phyloP scores from a whole-genome alignment of 2,888 invertebrate genomes.

The Rhamphomyia laevipes region DNA sequence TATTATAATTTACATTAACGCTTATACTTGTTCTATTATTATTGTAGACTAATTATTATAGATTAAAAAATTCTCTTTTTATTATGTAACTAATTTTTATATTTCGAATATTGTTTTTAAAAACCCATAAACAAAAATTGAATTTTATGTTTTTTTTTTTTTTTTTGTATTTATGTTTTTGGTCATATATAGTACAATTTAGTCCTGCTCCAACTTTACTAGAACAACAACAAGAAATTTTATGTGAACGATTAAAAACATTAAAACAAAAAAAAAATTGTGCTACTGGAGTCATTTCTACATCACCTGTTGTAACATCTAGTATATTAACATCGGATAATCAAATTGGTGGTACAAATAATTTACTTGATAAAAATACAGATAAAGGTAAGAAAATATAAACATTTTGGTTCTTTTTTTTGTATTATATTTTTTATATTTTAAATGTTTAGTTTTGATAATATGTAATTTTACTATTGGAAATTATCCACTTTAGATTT shows the following conservation, averaged over 20 bases:
- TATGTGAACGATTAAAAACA: constrained; percentile 59
- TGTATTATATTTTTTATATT: neutral
- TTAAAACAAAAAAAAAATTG: constrained; percentile 17
- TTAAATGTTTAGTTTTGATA: too few species aligned
- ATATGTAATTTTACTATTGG: neutral
- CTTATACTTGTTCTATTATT: too few species aligned
- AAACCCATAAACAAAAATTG: too few species aligned
- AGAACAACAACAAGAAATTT: constrained; percentile 77
- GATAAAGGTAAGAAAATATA: constrained; percentile 14
- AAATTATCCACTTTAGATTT: neutral
- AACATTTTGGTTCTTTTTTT: constrained; percentile 11
- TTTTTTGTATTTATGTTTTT: neutral
- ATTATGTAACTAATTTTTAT: too few species aligned
- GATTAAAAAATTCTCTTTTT: too few species aligned
- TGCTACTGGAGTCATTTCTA: constrained; percentile 3
- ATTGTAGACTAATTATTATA: too few species aligned
- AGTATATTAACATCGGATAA: too few species aligned
- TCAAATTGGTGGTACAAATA: too few species aligned
- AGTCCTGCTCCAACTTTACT: constrained; percentile 75
- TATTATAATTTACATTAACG: too few species aligned
- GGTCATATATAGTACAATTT: constrained; percentile 47
- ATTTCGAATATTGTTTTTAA: too few species aligned
- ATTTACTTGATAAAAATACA: constrained; percentile 2
- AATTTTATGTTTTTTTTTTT: neutral
- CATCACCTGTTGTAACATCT: constrained; percentile 1